Base-by-base conservation (phyloP, 2,797 vertebrate species). In the Agapornis canus region DNA sequence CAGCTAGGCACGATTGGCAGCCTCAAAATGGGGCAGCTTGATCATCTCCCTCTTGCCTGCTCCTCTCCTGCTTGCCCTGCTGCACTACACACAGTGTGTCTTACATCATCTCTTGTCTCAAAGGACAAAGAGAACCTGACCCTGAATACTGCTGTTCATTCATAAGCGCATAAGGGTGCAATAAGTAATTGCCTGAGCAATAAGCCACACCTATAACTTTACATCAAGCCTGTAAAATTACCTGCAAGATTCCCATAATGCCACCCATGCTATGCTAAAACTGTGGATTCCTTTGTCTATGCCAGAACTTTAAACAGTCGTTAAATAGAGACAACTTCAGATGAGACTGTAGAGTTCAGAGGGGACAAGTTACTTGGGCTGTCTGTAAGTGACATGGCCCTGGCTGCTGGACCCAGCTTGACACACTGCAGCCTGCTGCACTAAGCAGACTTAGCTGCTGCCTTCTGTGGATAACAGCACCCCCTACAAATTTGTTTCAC, bases 351-450 rank as follows among this genome's bases (percentile, higher is more conserved):
- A 57, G 56, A 25, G 56, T 32, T 35, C 32, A 21, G 57, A 48
- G 37, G 26, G 26, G 45, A 22, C 0, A 2, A 37, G 23, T 72
- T n/a, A 2, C 40, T 23, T 37, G 37, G 31, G 3, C 6, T 73
- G 19, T 31, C 45, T 52, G 17, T 6, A 2, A 7, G 5, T 6
- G 43, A 35, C 5, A 1, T n/a, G 82, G 45, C 35, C 39, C 15
- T 0, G 0, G 37, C n/a, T 71, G 54, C 20, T 0, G 0, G n/a
- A 32, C 9, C 2, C 82, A 57, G 43, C 40, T 52, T 4, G 4
- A 31, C 48, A 5, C 1, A 0, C 43, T 75, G 13, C 47, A 61
- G 68, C n/a, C 37, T n/a, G 10, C 5, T 18, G 10, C 7, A 4
- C 32, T 1, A 8, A 29, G 31, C 7, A 25, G 42, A 65, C 48